These are phyloP conservation scores for Danio choprae DNA, from an alignment of 2,797 vertebrate genomes.

Conservation along the genomic window DNA sequence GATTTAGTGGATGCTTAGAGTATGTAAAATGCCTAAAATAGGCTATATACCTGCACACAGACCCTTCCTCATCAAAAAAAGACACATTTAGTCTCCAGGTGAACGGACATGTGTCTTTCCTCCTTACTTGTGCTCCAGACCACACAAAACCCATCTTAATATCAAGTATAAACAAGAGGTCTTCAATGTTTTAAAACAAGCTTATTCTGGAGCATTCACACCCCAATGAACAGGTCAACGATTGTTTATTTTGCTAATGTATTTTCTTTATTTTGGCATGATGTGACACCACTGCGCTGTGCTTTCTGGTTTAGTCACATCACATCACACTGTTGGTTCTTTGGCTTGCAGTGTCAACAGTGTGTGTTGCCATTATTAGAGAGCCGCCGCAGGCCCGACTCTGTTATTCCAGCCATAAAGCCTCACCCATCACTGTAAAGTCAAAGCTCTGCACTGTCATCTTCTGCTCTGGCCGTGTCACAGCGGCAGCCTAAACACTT, in stretches of 20 bases:
- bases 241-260: neutral
- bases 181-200: neutral
- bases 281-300: neutral
- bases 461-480: constrained; percentile 29
- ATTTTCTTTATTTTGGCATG: constrained; percentile 22
- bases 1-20: too few species aligned
- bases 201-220: neutral
- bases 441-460: constrained; percentile 28
- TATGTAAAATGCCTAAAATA: too few species aligned
- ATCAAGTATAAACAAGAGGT: too few species aligned
- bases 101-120: too few species aligned
- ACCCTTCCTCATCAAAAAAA: too few species aligned
- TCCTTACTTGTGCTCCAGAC: too few species aligned
- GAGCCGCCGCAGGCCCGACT: constrained; percentile 8
- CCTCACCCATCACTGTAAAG: constrained; percentile 23
- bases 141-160: too few species aligned
- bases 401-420: constrained; percentile 29
- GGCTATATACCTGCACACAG: too few species aligned
- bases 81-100: too few species aligned
- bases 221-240: constrained; percentile 11
- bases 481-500: constrained; percentile 39
- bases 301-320: constrained; percentile 23
- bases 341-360: constrained; percentile 5
- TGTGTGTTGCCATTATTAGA: constrained; percentile 26
- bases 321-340: neutral